These are phyloP conservation scores for Thecophora atra DNA, from an alignment of 2,888 invertebrate species.

Conservation along the genomic window DNA sequence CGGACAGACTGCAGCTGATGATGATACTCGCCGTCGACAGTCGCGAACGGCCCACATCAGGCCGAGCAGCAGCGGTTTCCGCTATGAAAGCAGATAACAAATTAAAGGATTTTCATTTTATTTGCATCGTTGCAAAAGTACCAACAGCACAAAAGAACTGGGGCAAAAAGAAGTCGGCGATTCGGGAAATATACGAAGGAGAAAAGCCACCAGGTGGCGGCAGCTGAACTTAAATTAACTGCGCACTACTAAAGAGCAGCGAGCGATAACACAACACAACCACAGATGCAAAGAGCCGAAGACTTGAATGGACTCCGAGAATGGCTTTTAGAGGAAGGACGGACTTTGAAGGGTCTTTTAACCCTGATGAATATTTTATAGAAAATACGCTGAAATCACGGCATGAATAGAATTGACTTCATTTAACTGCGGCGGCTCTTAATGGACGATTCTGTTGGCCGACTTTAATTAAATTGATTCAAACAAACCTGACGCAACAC, in stretches of 20 bases:
- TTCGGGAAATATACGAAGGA: neutral
- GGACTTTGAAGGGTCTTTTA: neutral
- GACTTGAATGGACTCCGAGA: neutral
- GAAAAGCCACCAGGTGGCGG: neutral
- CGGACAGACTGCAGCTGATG: neutral
- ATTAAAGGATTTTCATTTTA: neutral
- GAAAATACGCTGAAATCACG: too few relatives aligned
- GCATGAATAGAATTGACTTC: too few relatives aligned
- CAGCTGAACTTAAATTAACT: neutral
- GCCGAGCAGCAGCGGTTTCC: neutral
- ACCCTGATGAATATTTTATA: too few relatives aligned
- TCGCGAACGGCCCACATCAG: neutral
- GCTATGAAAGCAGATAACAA: neutral
- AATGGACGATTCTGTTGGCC: too few relatives aligned
- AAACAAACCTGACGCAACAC: too few relatives aligned
- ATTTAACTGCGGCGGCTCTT: too few relatives aligned
- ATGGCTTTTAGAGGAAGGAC: neutral
- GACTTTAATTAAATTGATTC: too few relatives aligned
- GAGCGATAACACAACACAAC: neutral
- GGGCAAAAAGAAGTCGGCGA: neutral
- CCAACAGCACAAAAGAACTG: neutral
- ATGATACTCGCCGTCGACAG: neutral
- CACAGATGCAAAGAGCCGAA: neutral
- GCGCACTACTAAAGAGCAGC: neutral
- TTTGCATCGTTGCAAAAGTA: neutral